Evolutionary conservation across 2,113 vertebrate species (phyloP).

Genomic region (Siphamia tubifer): DNA sequence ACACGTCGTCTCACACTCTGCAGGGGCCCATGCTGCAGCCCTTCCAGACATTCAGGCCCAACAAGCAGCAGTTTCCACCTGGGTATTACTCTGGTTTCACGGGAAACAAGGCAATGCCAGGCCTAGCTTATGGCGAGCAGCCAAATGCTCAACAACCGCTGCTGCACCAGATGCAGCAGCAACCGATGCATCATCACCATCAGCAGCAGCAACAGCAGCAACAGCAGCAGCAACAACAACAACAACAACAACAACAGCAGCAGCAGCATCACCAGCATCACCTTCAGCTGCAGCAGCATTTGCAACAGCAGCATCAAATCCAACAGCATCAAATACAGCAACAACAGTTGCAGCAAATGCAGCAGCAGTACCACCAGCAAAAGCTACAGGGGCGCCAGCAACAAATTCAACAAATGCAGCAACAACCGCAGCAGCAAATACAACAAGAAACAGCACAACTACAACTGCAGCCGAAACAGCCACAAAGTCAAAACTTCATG

Average conservation of each 20-base stretch:
- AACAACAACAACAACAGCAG: conserved; percentile 48
- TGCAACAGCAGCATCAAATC: conserved; percentile 67
- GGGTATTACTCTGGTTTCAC: conserved; percentile 87
- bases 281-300: conserved; percentile 63
- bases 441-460: conserved; percentile 70
- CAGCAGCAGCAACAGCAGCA: conserved; percentile 46
- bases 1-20: conserved; percentile 53
- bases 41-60: conserved; percentile 92
- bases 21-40: conserved; percentile 86
- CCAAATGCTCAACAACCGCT: conserved; percentile 76
- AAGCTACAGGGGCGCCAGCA: conserved; percentile 55
- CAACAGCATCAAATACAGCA: conserved; percentile 71
- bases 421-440: conserved; percentile 52
- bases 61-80: conserved; percentile 83
- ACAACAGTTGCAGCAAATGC: conserved; percentile 72
- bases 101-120: conserved; percentile 68
- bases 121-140: conserved; percentile 68
- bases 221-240: conserved; percentile 26
- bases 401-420: conserved; percentile 56
- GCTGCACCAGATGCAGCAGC: conserved; percentile 74
- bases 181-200: conserved; percentile 62
- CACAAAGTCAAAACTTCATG: conserved; percentile 50
- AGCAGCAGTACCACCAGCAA: conserved; percentile 67
- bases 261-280: conserved; percentile 57
- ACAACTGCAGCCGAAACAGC: conserved; percentile 72